A percentile compares a stretch with the other conserved stretches of the same genome.
phyloP scores from a whole-genome alignment of 1,140 invertebrate genomes.

The Halesus radiatus region DNA sequence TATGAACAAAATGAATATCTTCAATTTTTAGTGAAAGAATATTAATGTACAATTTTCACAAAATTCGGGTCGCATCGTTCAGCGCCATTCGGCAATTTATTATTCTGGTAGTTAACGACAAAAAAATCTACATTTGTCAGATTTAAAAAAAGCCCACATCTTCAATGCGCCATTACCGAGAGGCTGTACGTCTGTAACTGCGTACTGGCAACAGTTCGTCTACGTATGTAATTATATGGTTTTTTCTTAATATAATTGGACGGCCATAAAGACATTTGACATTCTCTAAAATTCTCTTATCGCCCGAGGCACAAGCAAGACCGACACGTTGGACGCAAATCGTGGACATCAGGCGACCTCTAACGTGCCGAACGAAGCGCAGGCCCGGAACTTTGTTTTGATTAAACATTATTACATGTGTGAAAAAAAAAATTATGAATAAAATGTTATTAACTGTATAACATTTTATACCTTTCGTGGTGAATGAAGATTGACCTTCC shows the following conservation, averaged over 20 bases:
- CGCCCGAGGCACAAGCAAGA: constrained; percentile 37
- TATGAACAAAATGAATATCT: too few species aligned
- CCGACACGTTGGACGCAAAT: constrained; percentile 7
- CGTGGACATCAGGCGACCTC: constrained; percentile 20
- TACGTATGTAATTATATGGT: constrained; percentile 51
- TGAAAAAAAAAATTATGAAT: too few species aligned
- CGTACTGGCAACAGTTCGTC: constrained; percentile 15
- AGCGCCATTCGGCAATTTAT: constrained; percentile 1
- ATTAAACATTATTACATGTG: too few species aligned
- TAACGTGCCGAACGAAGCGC: constrained; percentile 8
- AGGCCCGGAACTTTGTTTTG: too few species aligned
- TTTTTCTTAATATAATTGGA: constrained; percentile 53
- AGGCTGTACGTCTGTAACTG: background rate
- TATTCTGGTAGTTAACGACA: background rate
- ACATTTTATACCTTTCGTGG: too few species aligned
- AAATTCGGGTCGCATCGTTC: constrained; percentile 3
- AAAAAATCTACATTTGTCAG: constrained; percentile 8
- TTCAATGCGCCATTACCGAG: constrained; percentile 25
- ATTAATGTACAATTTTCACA: background rate
- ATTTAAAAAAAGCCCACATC: constrained; percentile 21
- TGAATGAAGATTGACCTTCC: too few species aligned
- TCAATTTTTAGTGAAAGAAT: too few species aligned
- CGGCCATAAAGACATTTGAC: constrained; percentile 56
- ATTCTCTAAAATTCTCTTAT: constrained; percentile 37
- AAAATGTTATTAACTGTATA: too few species aligned